Percentiles rank a stretch among this genome's conserved stretches.
Evolutionary conservation across 2,888 invertebrate genomes (phyloP).

Genomic region (Meliscaeva auricollis): DNA sequence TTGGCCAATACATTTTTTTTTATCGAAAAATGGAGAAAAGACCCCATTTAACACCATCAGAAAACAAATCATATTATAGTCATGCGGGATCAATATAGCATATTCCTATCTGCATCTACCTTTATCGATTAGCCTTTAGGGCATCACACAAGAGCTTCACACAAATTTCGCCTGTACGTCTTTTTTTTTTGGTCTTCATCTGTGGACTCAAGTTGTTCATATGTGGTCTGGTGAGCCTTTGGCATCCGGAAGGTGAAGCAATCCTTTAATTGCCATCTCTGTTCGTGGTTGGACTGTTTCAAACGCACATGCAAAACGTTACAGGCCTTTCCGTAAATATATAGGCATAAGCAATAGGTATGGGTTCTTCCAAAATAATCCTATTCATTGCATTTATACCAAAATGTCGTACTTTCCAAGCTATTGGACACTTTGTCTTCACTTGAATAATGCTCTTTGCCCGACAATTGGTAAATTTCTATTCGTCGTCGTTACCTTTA

Average conservation of each 20-base stretch:
- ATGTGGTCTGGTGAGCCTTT: constrained; percentile 25
- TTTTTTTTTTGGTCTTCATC: constrained; percentile 6
- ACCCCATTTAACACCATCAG: constrained; percentile 55
- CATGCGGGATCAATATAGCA: constrained; percentile 47
- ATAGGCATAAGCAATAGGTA: not conserved
- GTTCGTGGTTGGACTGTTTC: constrained; percentile 43
- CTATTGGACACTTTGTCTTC: not conserved
- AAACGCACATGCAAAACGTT: constrained; percentile 7
- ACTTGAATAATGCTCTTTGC: not conserved
- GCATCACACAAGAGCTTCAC: constrained; percentile 1
- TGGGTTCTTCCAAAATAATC: constrained; percentile 49
- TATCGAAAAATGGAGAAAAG: constrained; percentile 7
- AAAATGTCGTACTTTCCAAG: constrained; percentile 39
- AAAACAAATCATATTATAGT: constrained; percentile 34
- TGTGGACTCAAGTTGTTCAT: not conserved
- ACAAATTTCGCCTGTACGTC: constrained; percentile 22
- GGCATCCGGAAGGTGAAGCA: constrained; percentile 44
- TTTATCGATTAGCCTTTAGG: constrained; percentile 5
- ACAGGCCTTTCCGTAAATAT: not conserved
- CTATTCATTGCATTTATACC: constrained; percentile 38
- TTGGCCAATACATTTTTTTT: not conserved
- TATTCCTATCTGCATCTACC: too few species aligned
- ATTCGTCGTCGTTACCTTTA: constrained; percentile 46
- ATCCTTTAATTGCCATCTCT: constrained; percentile 64
- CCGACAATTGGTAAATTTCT: constrained; percentile 32